Conservation (phyloP, 1,140 invertebrate genomes). For the Trypoxylus dichotomus region DNA sequence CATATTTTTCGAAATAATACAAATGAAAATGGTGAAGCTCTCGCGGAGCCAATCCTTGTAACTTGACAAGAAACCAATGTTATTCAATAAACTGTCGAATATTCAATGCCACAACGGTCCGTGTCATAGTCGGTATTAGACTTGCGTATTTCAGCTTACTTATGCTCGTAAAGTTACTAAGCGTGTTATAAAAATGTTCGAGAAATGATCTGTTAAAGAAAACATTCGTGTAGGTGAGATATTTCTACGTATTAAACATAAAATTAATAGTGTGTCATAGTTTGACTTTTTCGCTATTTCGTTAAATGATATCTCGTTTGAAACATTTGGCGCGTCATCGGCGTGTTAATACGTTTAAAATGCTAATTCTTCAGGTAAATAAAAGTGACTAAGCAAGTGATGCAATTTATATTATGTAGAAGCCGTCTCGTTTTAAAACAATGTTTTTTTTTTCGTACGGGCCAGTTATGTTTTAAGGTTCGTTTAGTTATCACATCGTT, state of each 20-base stretch:
- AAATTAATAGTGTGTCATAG: neutral
- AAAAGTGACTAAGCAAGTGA: neutral
- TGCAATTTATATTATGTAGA: conserved; percentile 3
- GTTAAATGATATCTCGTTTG: neutral
- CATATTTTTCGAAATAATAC: neutral
- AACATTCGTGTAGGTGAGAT: neutral
- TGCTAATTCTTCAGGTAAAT: conserved; percentile 7
- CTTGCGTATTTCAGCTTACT: neutral
- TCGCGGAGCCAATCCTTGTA: neutral
- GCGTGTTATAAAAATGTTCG: neutral
- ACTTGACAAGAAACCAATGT: neutral
- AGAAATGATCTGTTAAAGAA: neutral
- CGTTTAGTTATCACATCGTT: neutral
- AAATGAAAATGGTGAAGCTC: neutral
- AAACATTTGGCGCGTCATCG: neutral
- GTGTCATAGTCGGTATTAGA: neutral
- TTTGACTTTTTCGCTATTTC: neutral
- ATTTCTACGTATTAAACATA: neutral
- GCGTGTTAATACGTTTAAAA: neutral
- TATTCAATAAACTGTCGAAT: neutral
- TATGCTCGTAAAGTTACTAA: neutral
- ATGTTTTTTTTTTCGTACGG: neutral
- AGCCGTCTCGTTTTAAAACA: neutral
- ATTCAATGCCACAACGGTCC: neutral
- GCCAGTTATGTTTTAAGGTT: neutral